Base-by-base conservation (phyloP, 2,113 vertebrate genomes). In the Platichthys flesus region DNA sequence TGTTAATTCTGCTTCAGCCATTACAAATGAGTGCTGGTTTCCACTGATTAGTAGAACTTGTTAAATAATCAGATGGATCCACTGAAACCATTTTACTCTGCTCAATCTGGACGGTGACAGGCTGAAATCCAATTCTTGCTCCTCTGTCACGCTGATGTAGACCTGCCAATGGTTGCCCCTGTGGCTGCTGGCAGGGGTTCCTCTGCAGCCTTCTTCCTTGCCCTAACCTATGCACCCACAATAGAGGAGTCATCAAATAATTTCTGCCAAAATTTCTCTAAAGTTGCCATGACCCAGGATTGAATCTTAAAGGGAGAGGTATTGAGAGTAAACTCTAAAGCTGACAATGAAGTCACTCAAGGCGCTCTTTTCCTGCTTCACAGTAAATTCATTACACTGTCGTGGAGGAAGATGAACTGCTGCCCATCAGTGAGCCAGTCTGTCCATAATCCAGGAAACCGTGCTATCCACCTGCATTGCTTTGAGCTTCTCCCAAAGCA, bases 331-430 rank as follows among this genome's bases (percentile, higher is more conserved):
- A 68, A 71, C 65, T 55, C 5, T 0, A 73, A 63, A 65, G 63
- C 71, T 63, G 71, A 84, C 78, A 83, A 77, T 81, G 54, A 57
- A 59, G 74, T 67, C 31, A 35, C 82, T 70, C n/a, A 20, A 23
- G 35, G 31, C 6, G 6, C 31, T 31, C 31, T 5, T 31, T 47
- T 26, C 69, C 73, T 66, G 35, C 54, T 55, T 60, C 26, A 21
- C 60, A 31, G 57, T 71, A 59, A 28, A 69, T 71, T 65, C 71
- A 37, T 57, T 47, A 62, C 52, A 6, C 70, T 67, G 69, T 65
- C 84, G 80, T 68, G 76, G 62, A 78, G 74, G 68, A 68, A 74
- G 80, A 88, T 67, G 76, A 76, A 59, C 71, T 52, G 76, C 62
- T 70, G 71, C 28, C 61, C 73, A 76, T 78, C 74, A 83, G 42